Base-by-base conservation (phyloP, 2,113 vertebrate species). In the Gila orcuttii region DNA sequence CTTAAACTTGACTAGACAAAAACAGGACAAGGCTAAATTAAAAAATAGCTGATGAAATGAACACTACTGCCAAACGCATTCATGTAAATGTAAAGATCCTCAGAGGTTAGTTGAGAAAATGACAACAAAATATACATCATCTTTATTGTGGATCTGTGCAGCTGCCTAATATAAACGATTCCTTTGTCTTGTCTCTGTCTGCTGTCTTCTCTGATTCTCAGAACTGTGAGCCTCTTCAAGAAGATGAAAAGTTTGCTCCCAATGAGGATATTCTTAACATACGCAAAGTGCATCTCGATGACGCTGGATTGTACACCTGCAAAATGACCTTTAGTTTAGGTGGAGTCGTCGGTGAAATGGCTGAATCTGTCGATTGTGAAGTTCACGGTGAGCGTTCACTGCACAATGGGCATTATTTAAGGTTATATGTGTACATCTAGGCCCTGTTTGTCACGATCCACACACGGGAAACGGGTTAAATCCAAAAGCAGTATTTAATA, bases 291-390 rank as follows among this genome's bases (percentile, higher is more conserved):
- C 25, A 68, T 3, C 0, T n/a, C 4, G 33, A 90, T 0, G 92
- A 97, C 64, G 73, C 86, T n/a, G 94, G 94, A 62, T 80, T 74
- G 55, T 98, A 97, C 80, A 97, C 94, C 0, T 99, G 98, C 79
- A 93, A 1, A 1, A 84, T 95, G 80, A 89, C 85, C 0, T 96
- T 96, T 81, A 90, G 39, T 0, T 86, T 96, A 0, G 91, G 87
- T 75, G 97, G 94, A 8, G 87, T 92, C 52, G 84, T 36, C 0
- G 95, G 94, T 7, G 92, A 85, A 2, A 82, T 96, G 31, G 94
- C 95, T 28, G 95, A 96, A 84, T 94, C 92, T 0, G 93, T 97
- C 11, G 21, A 80, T 0, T 91, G 94, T 2, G 52, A 45, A 11
- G 89, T 96, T 84, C 69, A 60, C 89, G 95, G 97, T 98, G 45